A percentile compares a stretch with the other conserved stretches of the same genome.
Conservation (phyloP, 2,797 vertebrate genomes). For the Spondyliosoma cantharus region DNA sequence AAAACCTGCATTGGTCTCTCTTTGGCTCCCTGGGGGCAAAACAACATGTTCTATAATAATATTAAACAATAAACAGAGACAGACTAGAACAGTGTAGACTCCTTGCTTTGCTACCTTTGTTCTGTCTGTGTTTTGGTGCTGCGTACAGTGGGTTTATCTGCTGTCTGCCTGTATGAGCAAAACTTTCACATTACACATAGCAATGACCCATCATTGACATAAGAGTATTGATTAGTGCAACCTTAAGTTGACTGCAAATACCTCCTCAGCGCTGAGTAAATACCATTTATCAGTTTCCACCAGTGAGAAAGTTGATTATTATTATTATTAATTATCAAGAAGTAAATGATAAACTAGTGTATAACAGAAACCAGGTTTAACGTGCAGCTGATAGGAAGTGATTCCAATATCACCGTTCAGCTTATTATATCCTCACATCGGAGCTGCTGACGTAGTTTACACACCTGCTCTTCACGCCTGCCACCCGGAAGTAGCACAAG, state of each 20-base stretch:
- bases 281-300: background rate
- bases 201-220: too few relatives aligned
- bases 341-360: background rate
- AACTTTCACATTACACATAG: too few relatives aligned
- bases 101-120: too few relatives aligned
- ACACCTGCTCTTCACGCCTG: constrained; percentile 38
- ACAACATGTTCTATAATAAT: too few relatives aligned
- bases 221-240: too few relatives aligned
- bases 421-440: constrained; percentile 37
- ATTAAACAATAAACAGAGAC: too few relatives aligned
- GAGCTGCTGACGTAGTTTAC: constrained; percentile 39
- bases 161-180: too few relatives aligned
- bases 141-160: background rate
- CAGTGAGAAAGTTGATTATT: background rate
- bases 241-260: too few relatives aligned
- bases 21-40: too few relatives aligned
- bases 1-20: too few relatives aligned
- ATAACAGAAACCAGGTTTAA: background rate
- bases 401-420: constrained; percentile 41
- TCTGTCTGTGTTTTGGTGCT: background rate
- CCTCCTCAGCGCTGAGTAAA: background rate
- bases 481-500: constrained; percentile 11
- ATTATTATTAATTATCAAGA: background rate
- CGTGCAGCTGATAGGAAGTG: constrained; percentile 27
- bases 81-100: too few relatives aligned